Evolutionary conservation across 1,140 invertebrate species (phyloP).

Genomic region (Drosophila pectinifera): DNA sequence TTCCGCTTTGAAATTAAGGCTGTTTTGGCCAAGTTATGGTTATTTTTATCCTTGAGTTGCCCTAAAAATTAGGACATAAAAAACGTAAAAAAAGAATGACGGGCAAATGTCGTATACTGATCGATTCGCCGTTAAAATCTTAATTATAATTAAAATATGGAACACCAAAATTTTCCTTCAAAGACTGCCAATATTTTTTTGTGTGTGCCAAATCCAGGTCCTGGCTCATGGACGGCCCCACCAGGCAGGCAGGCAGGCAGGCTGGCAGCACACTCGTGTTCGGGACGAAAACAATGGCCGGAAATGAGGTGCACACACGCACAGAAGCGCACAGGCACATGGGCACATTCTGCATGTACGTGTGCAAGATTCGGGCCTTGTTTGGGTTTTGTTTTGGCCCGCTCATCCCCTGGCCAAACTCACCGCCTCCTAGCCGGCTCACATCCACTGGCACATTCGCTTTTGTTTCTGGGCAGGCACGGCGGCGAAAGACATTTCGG

Average conservation of each 20-base stretch:
- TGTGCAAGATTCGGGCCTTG: constrained; percentile 40
- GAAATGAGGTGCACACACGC: constrained; percentile 77
- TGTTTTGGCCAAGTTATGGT: no score
- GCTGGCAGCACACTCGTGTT: constrained; percentile 32
- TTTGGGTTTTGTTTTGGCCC: constrained; percentile 42
- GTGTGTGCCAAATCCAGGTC: constrained; percentile 22
- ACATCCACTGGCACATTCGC: constrained; percentile 42
- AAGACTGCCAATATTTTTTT: not conserved
- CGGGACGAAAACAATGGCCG: constrained; percentile 71
- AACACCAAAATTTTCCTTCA: no score
- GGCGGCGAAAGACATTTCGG: constrained; percentile 53
- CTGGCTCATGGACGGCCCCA: no score
- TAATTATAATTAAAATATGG: no score
- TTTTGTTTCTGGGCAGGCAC: constrained; percentile 42
- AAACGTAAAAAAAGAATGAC: no score
- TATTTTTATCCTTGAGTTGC: no score
- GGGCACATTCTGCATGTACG: constrained; percentile 15
- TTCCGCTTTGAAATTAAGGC: no score
- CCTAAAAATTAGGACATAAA: no score
- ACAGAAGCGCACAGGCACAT: constrained; percentile 28
- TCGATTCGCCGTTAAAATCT: no score
- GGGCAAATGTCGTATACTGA: no score
- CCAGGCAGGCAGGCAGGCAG: constrained; percentile 8
- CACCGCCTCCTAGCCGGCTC: not conserved
- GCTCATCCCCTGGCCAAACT: not conserved